Evolutionary conservation across 2,113 vertebrate species (phyloP), one percentile per base, ranked within the genome.

Genomic region (Nothocercus julius): DNA sequence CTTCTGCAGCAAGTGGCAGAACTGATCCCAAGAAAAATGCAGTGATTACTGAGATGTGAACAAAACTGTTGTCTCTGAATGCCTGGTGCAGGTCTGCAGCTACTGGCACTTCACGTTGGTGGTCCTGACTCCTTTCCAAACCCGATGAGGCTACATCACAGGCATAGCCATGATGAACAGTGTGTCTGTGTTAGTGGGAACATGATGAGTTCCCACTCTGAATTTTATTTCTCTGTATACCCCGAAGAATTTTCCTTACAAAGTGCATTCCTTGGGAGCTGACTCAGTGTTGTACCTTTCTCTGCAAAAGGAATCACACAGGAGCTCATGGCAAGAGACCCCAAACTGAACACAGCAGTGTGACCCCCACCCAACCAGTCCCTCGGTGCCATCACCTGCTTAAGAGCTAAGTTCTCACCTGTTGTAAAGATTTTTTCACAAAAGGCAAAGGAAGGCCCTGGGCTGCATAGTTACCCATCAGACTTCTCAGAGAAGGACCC

Each of bases 401-500:
- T 24, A 20, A 20, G 72, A 44, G 75, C 13, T 42, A 12, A 42
- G 8, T 15, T 79, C 97, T 97, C 82, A 99, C 98, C 98, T 98
- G 98, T 83, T 95, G 97, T 42, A 98, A 96, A 73, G 98, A 94
- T 38, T 97, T 98, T 83, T 98, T 99, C 93, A 98, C 98, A 83
- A 97, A 98, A 36, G 92, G 91, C 64, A 94, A 77, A 10, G 97
- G 96, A 72, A 99, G 97, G 24, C 98, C 98, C 44, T 97, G 98
- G 63, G 86, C 94, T n/a, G 96, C 89, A 56, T 97, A 98, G 91
- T 96, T 97, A 32, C 95, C 78, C 95, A 98, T 98, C 97, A 98
- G 97, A 62, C 97, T 97, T 38, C 97, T 97, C 19, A 99, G 94
- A 70, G 98, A 98, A 21, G 98, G 98, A 28, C 98, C 98, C 89